Conservation (phyloP, 1,140 invertebrate genomes). For the Drosophila takahashii region DNA sequence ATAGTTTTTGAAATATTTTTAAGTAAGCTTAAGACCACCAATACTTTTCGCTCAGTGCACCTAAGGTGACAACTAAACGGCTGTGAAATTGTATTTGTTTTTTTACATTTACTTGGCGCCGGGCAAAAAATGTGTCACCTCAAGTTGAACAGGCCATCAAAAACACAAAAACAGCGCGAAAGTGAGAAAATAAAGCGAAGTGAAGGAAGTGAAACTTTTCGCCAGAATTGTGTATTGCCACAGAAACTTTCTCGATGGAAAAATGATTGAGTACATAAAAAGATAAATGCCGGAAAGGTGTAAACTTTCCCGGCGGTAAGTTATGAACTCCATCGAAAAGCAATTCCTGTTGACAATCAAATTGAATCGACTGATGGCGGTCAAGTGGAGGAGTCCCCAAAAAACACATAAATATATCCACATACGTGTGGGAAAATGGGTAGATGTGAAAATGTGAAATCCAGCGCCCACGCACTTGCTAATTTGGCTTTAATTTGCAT, state of each 20-base stretch:
- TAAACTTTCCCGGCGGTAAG: conserved; percentile 4
- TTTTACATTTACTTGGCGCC: conserved; percentile 19
- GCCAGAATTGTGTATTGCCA: not conserved
- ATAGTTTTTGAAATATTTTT: too few species aligned
- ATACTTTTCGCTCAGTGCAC: not conserved
- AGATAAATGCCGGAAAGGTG: conserved; percentile 17
- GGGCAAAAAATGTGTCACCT: conserved; percentile 46
- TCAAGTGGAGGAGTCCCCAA: conserved; percentile 40
- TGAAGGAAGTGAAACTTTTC: not conserved
- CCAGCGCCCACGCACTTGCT: conserved; percentile 44
- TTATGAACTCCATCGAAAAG: conserved; percentile 26
- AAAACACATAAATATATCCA: conserved; percentile 4
- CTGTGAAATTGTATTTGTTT: conserved; percentile 47
- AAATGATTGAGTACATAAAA: conserved; percentile 36
- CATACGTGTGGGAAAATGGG: not conserved
- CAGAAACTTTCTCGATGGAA: conserved; percentile 16
- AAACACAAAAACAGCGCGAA: conserved; percentile 11
- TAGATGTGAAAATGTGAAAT: not conserved
- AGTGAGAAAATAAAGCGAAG: not conserved
- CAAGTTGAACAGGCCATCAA: conserved; percentile 32
- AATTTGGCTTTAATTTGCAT: conserved; percentile 79
- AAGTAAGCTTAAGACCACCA: not conserved
- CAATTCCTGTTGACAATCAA: conserved; percentile 28
- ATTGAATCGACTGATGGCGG: conserved; percentile 56
- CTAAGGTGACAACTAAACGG: conserved; percentile 55